phyloP scores from a whole-genome alignment of 53 echinoderm and acorn worm species.

The Arbacia lixula region DNA sequence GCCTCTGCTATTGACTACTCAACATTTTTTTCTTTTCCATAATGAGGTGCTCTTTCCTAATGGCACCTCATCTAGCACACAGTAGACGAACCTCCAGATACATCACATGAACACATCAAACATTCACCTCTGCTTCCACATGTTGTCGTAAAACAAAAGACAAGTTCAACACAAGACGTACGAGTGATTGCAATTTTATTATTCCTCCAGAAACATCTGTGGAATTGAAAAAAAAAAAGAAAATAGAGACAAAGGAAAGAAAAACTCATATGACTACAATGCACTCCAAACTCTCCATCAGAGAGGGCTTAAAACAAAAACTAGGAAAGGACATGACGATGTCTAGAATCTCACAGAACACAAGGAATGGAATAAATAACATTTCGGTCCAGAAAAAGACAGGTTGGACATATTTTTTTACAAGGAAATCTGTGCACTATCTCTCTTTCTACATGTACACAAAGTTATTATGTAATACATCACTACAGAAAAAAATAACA shows the following conservation, averaged over 20 bases:
- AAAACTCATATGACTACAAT: conserved; percentile 42
- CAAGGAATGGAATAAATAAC: conserved; percentile 52
- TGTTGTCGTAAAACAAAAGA: no score
- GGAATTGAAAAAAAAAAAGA: conserved; percentile 4
- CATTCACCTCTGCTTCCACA: not conserved
- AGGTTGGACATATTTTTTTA: conserved; percentile 10
- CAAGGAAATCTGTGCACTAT: conserved; percentile 1
- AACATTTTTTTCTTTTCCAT: no score
- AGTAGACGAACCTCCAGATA: no score
- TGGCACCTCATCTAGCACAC: no score
- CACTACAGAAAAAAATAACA: conserved; percentile 24
- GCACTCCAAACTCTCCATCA: conserved; percentile 33
- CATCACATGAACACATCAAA: not conserved
- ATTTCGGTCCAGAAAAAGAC: conserved; percentile 38
- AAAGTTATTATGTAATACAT: conserved; percentile 11
- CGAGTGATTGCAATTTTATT: conserved; percentile 51
- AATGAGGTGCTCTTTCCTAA: no score
- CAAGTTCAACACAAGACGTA: conserved; percentile 1
- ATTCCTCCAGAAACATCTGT: conserved; percentile 47
- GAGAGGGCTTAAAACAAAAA: conserved; percentile 28
- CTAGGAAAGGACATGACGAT: conserved; percentile 34
- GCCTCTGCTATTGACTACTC: no score
- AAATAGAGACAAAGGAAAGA: conserved; percentile 13
- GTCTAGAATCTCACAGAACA: conserved; percentile 33
- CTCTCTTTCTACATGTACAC: conserved; percentile 9